Percentiles rank a stretch among this genome's conserved stretches.
phyloP scores from a whole-genome alignment of 2,113 vertebrate genomes.

The Cyrtonyx montezumae region DNA sequence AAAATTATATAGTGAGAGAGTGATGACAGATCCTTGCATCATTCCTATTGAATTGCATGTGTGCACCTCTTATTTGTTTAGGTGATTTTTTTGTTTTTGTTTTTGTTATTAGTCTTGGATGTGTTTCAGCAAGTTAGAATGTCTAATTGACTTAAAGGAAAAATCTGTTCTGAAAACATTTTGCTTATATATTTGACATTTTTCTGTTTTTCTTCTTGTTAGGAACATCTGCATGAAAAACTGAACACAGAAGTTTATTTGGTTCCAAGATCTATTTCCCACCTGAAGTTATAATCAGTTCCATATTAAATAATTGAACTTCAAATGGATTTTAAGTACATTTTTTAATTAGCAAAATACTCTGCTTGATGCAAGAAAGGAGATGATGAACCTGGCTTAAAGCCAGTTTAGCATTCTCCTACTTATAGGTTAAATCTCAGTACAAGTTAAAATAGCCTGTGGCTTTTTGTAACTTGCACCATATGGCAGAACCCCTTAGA shows the following conservation, averaged over 20 bases:
- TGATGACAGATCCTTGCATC: constrained; percentile 35
- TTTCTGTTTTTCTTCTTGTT: constrained; percentile 18
- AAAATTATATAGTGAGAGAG: constrained; percentile 21
- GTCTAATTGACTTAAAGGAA: constrained; percentile 59
- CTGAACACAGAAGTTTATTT: neutral
- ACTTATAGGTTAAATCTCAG: neutral
- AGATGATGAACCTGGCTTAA: constrained; percentile 11
- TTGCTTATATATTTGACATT: neutral
- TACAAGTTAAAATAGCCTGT: constrained; percentile 42
- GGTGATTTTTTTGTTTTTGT: constrained; percentile 10
- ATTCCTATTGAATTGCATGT: constrained; percentile 31
- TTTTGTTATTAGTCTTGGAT: constrained; percentile 37
- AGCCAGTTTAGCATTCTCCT: constrained; percentile 2
- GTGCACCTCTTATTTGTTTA: constrained; percentile 49
- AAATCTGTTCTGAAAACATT: neutral
- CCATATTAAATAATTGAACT: constrained; percentile 24
- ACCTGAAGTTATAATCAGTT: constrained; percentile 51
- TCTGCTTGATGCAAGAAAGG: neutral
- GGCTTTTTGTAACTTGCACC: constrained; percentile 54
- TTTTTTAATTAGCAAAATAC: constrained; percentile 18
- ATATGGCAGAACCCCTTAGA: constrained; percentile 58
- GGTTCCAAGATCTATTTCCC: constrained; percentile 21
- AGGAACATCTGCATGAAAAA: constrained; percentile 4
- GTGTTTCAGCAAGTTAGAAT: constrained; percentile 34
- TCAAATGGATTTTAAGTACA: constrained; percentile 16